Evolutionary conservation across 2,113 vertebrate species (phyloP), one percentile per base, ranked within the genome.

Genomic region (Andinoacara biseriatus): DNA sequence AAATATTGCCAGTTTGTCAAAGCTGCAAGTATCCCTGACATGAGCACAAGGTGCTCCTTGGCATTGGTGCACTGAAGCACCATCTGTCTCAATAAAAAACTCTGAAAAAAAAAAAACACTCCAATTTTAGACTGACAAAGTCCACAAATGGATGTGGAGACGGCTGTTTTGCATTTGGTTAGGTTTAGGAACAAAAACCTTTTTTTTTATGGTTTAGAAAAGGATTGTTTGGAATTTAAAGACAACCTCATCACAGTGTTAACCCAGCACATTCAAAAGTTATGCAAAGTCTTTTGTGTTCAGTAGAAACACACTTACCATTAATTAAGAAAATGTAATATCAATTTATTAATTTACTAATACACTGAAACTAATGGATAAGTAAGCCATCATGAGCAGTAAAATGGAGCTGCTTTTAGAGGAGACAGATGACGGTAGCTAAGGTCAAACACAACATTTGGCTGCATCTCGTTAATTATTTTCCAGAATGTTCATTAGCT

Each of bases 401-500:
- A 52, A 84, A 86, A 60, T 58, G 54, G 20, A 62, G 74, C 60
- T 31, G 31, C 84, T 82, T 65, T 80, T 77, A 74, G 62, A 81
- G 26, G 63, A 85, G 83, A 79, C 56, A 29, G 38, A 85, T 82
- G 82, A 85, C 84, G 59, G 86, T 82, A 61, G 78, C 56, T 63
- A 10, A 78, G 88, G 91, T 90, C 90, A 87, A 85, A 76, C 29
- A 83, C 76, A 63, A 61, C 82, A 69, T 62, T 87, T 86, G 86
- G 88, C 82, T 85, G 82, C 72, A 80, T 80, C 77, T 24, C 33
- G 56, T 74, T 83, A 77, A 90, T 92, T 86, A 89, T 86, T 88
- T 90, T 87, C 82, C 83, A 67, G 76, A 78, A 77, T 81, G 82
- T 87, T 91, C 84, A 89, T 91, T 79, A 87, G 84, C 63, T 76